Percentiles rank a stretch among this genome's conserved stretches.
Conservation (phyloP, 2,113 vertebrate genomes). For the Phyllostomus hastatus region DNA sequence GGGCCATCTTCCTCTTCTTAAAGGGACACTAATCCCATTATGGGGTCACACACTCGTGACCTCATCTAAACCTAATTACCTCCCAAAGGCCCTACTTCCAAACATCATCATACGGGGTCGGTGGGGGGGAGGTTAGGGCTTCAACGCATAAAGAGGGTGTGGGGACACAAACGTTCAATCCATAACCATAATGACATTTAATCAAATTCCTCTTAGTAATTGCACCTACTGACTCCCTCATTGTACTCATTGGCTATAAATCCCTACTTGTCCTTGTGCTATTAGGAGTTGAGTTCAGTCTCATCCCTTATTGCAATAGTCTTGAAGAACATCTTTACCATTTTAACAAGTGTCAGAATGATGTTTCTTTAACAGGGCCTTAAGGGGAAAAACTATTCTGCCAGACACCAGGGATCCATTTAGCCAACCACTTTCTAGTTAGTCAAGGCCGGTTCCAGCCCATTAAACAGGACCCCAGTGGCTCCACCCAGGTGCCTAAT, state of each 20-base stretch:
- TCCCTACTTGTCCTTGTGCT: not conserved
- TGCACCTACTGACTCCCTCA: not conserved
- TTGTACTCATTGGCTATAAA: not conserved
- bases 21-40: not conserved
- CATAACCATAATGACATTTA: not conserved
- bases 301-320: not conserved
- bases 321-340: constrained; percentile 23
- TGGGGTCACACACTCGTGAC: not conserved
- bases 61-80: not conserved
- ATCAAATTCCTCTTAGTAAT: constrained; percentile 15
- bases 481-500: constrained; percentile 1
- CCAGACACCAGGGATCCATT: not conserved
- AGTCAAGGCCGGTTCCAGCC: not conserved
- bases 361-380: not conserved
- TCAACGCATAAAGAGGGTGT: not conserved
- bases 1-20: not conserved
- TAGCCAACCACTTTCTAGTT: constrained; percentile 22
- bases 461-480: not conserved
- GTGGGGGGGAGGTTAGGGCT: not conserved
- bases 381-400: constrained; percentile 22
- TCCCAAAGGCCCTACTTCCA: not conserved
- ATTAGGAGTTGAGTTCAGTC: not conserved
- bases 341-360: constrained; percentile 29
- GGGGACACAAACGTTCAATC: not conserved
- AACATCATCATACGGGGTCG: not conserved